Base-by-base conservation (phyloP, 1,140 invertebrate species). In the Philotrypesis tridentata region DNA sequence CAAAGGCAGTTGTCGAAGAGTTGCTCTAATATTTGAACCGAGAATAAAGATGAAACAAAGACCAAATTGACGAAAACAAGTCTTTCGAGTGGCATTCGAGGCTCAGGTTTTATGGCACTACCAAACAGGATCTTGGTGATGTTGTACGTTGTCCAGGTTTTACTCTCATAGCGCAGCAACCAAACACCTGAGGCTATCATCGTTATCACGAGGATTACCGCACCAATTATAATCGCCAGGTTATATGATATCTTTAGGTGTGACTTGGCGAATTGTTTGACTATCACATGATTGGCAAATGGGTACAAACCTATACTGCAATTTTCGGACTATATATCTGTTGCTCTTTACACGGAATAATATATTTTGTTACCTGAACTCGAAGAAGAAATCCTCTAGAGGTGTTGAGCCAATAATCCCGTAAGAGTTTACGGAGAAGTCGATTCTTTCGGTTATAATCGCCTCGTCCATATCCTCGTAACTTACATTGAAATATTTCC, bases 351-450 rank as follows among this genome's bases (percentile, higher is more conserved):
- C 3, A 37, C 9, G 3, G 33, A 37, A 37, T 5, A n/a, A 17
- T 55, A 55, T 55, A n/a, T n/a, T 55, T 17, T 21, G n/a, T 55
- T 55, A 55, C 48, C 48, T 55, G 27, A 60, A 31, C 33, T 75
- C 71, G 25, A 74, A 80, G 8, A 12, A 21, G 14, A 74, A 4
- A 12, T 80, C 72, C 6, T 80, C 60, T 2, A 75, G 25, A 0
- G 17, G 0, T 11, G n/a, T 67, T 0, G 61, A 55, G n/a, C 72
- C 55, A 0, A 80, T 33, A 11, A 80, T 80, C 3, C 60, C 79
- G 55, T 31, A 80, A 75, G 75, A 75, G 14, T 80, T 80, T 0
- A 75, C 79, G 0, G 12, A 23, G 33, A 80, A 80, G 17, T 80
- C 79, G 29, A 80, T 55, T 9, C 1, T 27, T 7, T 68, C 72